Conservation (phyloP, 2,797 vertebrate species). For the Sebastes hopkinsi region DNA sequence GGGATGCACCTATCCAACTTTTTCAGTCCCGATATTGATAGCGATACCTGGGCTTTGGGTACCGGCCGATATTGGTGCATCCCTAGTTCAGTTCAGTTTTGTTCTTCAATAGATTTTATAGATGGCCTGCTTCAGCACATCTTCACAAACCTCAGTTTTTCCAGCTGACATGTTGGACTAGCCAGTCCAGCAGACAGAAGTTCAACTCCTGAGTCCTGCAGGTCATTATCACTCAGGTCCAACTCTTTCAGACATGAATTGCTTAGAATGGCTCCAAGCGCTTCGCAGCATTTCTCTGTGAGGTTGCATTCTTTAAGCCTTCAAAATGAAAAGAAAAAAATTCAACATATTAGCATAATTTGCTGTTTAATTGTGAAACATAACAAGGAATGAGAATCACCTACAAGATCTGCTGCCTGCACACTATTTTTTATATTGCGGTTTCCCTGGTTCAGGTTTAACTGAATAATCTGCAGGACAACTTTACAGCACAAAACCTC, state of each 20-base stretch:
- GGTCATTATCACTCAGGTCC: conserved; percentile 55
- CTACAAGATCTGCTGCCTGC: not conserved
- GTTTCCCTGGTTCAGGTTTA: accelerated
- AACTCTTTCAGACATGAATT: conserved; percentile 29
- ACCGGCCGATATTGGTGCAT: too few relatives aligned
- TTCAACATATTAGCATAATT: not conserved
- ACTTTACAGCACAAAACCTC: too few relatives aligned
- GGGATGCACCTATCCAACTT: accelerated
- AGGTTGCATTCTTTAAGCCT: conserved; percentile 46
- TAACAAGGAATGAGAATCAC: not conserved
- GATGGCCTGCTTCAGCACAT: not conserved
- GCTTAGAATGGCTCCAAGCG: not conserved
- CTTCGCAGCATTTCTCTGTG: conserved; percentile 22
- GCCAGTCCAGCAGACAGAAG: conserved; percentile 9
- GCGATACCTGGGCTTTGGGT: too few relatives aligned
- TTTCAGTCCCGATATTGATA: too few relatives aligned
- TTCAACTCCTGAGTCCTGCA: conserved; percentile 44
- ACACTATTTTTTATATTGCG: too few relatives aligned
- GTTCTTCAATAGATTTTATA: not conserved
- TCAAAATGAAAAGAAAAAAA: not conserved
- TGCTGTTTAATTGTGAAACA: not conserved
- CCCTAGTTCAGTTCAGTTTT: too few relatives aligned
- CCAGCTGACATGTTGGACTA: conserved; percentile 25
- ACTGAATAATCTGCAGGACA: too few relatives aligned
- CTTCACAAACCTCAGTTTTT: conserved; percentile 37